Percentiles rank a stretch among this genome's conserved stretches.
phyloP scores from a whole-genome alignment of 2,113 vertebrate species.

The Stomatorhinus ivindoensis region DNA sequence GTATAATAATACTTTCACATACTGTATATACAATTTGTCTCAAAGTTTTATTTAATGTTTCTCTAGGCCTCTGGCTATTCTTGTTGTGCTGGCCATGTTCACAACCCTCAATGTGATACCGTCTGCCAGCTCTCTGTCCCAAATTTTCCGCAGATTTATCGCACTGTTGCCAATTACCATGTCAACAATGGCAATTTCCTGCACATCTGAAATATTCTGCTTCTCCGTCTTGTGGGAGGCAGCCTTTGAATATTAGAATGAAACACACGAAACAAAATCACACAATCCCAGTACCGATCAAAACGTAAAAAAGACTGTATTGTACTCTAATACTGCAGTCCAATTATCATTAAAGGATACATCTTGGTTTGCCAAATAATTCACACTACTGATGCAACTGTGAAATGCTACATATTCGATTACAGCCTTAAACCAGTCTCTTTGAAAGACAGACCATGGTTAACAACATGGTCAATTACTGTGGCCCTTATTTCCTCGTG shows the following conservation, averaged over 20 bases:
- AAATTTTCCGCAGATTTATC: not conserved
- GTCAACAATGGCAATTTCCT: not conserved
- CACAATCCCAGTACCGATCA: not conserved
- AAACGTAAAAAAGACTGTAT: not conserved
- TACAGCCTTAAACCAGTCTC: too few relatives aligned
- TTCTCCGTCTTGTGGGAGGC: not conserved
- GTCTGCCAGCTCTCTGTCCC: not conserved
- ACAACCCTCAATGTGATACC: not conserved
- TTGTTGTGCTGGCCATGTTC: not conserved
- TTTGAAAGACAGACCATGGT: too few relatives aligned
- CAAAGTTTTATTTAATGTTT: not conserved
- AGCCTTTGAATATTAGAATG: not conserved
- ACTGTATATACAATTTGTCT: not conserved
- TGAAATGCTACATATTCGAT: too few relatives aligned
- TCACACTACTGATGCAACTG: too few relatives aligned
- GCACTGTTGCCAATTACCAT: not conserved
- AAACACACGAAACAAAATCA: not conserved
- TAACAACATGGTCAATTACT: too few relatives aligned
- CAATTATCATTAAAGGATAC: not conserved
- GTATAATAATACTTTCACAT: not conserved
- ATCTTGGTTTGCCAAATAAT: not conserved
- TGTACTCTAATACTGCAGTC: not conserved
- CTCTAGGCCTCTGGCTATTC: not conserved
- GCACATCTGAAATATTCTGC: not conserved
- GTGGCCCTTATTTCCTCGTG: not conserved